phyloP scores from a whole-genome alignment of 2,797 vertebrate species.

The Aotus griseimembra region DNA sequence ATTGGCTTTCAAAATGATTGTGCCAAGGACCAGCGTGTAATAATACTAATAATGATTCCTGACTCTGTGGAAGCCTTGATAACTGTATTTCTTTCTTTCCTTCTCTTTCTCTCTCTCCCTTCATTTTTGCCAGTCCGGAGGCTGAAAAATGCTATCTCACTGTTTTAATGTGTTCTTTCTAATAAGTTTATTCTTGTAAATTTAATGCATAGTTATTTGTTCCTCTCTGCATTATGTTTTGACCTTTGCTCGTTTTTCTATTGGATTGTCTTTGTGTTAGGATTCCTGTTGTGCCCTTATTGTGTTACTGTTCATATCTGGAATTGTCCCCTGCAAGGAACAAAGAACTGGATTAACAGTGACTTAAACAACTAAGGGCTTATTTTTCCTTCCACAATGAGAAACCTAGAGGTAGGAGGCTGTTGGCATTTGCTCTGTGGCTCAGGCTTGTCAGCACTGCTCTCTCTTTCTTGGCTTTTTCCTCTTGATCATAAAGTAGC shows the following conservation, averaged over 20 bases:
- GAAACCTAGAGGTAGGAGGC: not conserved
- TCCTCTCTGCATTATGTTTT: not conserved
- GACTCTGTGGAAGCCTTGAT: not conserved
- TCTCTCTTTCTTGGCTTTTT: not conserved
- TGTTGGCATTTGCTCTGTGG: not conserved
- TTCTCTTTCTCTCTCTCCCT: not conserved
- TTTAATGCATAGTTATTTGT: not conserved
- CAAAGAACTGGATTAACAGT: not conserved
- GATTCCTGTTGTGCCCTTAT: not conserved
- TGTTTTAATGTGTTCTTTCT: not conserved
- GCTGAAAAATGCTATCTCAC: not conserved
- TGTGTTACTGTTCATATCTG: not conserved
- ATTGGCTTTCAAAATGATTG: not conserved
- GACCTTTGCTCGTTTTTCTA: not conserved
- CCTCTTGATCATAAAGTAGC: not conserved
- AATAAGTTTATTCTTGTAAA: not conserved
- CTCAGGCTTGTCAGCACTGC: not conserved
- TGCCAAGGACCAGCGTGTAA: not conserved
- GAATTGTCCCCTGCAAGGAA: not conserved
- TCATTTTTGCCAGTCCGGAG: not conserved
- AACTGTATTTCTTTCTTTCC: not conserved
- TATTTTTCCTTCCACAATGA: not conserved
- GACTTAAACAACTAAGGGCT: not conserved
- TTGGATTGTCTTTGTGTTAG: not conserved
- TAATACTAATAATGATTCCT: not conserved